These are phyloP conservation scores for Mercenaria mercenaria DNA, from an alignment of 1,140 invertebrate species.

Conservation along the genomic window DNA sequence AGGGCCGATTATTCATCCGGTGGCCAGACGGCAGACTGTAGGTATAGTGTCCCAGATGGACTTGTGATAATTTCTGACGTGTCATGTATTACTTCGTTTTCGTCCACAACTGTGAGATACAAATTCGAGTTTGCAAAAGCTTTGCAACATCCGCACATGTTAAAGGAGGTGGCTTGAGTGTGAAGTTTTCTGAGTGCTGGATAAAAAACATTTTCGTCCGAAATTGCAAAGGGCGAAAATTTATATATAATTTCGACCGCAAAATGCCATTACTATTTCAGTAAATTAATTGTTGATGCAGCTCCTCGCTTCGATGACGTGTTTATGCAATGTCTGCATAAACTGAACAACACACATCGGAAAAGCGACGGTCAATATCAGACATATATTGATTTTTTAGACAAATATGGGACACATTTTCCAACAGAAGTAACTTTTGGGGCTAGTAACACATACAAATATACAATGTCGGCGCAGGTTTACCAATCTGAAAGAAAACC, in stretches of 20 bases:
- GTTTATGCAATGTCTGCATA: background rate
- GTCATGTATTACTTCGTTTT: slow-evolving; percentile 15
- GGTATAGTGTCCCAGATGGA: slow-evolving; percentile 20
- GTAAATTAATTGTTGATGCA: background rate
- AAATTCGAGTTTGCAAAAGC: background rate
- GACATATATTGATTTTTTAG: background rate
- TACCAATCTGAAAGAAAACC: background rate
- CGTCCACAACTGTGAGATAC: background rate
- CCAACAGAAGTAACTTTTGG: slow-evolving; percentile 10
- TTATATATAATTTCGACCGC: slow-evolving; percentile 23
- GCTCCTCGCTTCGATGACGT: background rate
- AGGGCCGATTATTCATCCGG: background rate
- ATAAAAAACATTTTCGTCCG: slow-evolving; percentile 12
- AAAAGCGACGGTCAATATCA: no score
- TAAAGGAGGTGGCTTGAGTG: slow-evolving; percentile 17
- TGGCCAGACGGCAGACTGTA: slow-evolving; percentile 4
- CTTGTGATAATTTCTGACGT: background rate
- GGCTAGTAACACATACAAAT: background rate
- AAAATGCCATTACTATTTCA: slow-evolving; percentile 33
- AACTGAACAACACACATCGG: slow-evolving; percentile 4
- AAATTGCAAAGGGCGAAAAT: slow-evolving; percentile 25
- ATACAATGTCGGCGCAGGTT: background rate
- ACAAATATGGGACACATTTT: slow-evolving; percentile 15
- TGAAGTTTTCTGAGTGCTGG: slow-evolving; percentile 35
- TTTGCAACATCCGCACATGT: slow-evolving; percentile 14